Evolutionary conservation across 1,140 invertebrate species (phyloP).

Genomic region (Rhagoletis pomonella): DNA sequence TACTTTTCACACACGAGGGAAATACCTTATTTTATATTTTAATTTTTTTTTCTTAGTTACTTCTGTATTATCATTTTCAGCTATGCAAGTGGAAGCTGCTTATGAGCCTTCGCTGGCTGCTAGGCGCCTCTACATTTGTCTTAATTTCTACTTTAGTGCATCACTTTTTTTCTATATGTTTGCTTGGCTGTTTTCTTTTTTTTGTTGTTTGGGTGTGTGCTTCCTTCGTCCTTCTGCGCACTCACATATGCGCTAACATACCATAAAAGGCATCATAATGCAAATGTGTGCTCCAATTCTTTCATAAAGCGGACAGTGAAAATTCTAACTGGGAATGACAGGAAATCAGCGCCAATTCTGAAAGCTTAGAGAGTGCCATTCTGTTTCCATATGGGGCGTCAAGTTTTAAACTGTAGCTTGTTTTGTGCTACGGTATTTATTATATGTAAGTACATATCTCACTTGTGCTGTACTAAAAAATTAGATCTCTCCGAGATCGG

Average conservation of each 20-base stretch:
- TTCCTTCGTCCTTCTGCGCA: neutral
- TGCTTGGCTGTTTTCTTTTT: too few species aligned
- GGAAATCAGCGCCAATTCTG: neutral
- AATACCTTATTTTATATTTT: conserved; percentile 30
- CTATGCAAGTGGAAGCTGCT: conserved; percentile 37
- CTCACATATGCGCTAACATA: neutral
- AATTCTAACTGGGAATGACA: neutral
- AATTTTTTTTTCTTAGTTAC: neutral
- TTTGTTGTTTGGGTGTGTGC: too few species aligned
- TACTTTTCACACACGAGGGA: neutral
- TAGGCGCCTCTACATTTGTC: conserved; percentile 25
- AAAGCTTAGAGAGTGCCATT: too few species aligned
- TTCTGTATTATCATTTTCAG: conserved; percentile 2
- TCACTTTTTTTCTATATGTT: neutral
- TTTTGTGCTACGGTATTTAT: too few species aligned
- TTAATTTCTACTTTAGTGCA: conserved; percentile 41
- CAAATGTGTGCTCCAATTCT: conserved; percentile 44
- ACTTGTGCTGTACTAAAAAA: too few species aligned
- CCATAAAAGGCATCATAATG: conserved; percentile 40
- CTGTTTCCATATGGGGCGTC: too few species aligned
- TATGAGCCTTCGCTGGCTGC: conserved; percentile 34
- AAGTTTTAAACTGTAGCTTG: too few species aligned
- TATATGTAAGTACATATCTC: too few species aligned
- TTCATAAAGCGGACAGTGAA: neutral
- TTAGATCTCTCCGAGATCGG: too few species aligned